These are phyloP conservation scores for Alligator mississippiensis DNA, from an alignment of 2,113 vertebrate species.

Conservation along the genomic window DNA sequence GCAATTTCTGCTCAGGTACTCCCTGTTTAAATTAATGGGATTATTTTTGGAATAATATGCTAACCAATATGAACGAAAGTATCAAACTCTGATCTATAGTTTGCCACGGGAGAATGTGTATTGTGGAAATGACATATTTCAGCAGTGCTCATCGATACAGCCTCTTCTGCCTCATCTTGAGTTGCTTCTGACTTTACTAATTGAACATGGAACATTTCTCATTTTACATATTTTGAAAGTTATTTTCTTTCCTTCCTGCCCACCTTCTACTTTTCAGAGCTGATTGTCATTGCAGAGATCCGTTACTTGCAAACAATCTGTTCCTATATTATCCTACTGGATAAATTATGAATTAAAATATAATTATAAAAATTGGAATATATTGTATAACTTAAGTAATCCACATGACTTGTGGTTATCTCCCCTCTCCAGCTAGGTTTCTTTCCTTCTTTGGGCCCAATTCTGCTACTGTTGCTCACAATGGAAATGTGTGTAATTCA, in stretches of 20 bases:
- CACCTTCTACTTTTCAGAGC: constrained; percentile 19
- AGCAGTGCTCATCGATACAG: not conserved
- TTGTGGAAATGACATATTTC: not conserved
- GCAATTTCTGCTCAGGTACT: not conserved
- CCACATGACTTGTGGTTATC: not conserved
- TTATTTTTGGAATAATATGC: not conserved
- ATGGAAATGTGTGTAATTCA: not conserved
- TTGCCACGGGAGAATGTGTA: not conserved
- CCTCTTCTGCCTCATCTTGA: constrained; percentile 16
- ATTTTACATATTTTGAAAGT: constrained; percentile 46
- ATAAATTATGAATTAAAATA: constrained; percentile 26
- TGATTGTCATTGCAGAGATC: not conserved
- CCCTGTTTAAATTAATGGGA: not conserved
- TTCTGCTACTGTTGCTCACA: not conserved
- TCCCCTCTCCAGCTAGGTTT: too few species aligned
- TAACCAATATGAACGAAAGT: not conserved
- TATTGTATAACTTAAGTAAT: not conserved
- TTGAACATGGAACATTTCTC: not conserved
- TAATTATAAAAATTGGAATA: not conserved
- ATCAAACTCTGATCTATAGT: not conserved
- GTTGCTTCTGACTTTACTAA: constrained; percentile 16
- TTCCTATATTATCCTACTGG: constrained; percentile 21
- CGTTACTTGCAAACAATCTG: constrained; percentile 28
- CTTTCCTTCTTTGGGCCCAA: not conserved
- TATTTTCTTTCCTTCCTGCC: constrained; percentile 31